These are phyloP conservation scores for Cloeon dipterum DNA, from an alignment of 2,888 invertebrate genomes.

Conservation along the genomic window DNA sequence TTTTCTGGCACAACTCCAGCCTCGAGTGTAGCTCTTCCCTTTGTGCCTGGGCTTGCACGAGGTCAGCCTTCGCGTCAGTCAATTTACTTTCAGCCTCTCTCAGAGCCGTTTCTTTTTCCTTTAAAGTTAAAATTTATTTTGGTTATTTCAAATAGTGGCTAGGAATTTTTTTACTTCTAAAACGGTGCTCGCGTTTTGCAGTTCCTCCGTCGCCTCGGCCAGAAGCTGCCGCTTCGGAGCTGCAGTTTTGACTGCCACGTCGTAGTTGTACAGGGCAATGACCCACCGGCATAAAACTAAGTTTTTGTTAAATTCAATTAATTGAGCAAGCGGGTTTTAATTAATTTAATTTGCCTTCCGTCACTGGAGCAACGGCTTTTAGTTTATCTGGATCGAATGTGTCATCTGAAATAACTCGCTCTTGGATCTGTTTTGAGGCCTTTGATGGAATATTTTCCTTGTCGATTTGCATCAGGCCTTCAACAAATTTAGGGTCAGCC, in stretches of 20 bases:
- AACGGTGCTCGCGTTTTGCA: constrained; percentile 48
- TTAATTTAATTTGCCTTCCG: constrained; percentile 35
- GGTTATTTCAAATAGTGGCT: too few relatives aligned
- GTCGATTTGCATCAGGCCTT: constrained; percentile 65
- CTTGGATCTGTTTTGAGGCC: constrained; percentile 62
- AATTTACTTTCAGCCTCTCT: neutral
- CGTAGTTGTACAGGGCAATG: constrained; percentile 83
- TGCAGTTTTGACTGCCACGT: constrained; percentile 73
- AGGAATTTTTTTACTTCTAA: constrained; percentile 26
- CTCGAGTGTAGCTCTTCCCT: constrained; percentile 22
- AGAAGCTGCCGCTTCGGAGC: constrained; percentile 87
- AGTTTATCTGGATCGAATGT: constrained; percentile 85
- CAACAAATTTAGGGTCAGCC: constrained; percentile 80
- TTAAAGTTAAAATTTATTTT: neutral
- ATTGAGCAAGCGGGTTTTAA: neutral
- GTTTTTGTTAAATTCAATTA: neutral
- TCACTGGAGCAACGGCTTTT: constrained; percentile 64
- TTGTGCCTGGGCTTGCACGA: neutral
- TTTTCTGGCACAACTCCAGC: constrained; percentile 24
- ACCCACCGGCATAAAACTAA: constrained; percentile 78
- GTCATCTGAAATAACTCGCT: constrained; percentile 57
- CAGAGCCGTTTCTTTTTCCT: neutral
- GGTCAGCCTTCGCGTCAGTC: neutral
- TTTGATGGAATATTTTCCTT: constrained; percentile 77
- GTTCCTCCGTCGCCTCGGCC: constrained; percentile 61